phyloP scores from a whole-genome alignment of 2,888 invertebrate genomes.

The Metellina segmentata region DNA sequence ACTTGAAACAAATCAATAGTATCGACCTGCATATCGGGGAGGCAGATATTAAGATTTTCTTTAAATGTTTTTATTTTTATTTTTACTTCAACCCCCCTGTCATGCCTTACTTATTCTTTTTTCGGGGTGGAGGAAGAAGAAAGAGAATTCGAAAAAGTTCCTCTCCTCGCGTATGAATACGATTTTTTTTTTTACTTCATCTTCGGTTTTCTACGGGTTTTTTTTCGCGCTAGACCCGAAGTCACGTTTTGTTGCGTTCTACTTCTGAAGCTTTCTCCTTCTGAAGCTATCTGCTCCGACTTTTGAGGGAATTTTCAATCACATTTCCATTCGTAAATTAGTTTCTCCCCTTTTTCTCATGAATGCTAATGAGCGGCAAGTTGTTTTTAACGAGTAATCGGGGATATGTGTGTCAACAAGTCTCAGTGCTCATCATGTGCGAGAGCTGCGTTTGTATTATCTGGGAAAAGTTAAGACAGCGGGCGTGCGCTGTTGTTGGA shows the following conservation, averaged over 20 bases:
- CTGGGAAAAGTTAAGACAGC: background rate
- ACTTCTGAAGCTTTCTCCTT: background rate
- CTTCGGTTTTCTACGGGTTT: background rate
- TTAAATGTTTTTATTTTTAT: too few relatives aligned
- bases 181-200: background rate
- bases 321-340: constrained; percentile 57
- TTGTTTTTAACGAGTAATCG: constrained; percentile 9
- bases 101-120: background rate
- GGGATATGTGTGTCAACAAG: constrained; percentile 21
- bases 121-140: too few relatives aligned
- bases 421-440: background rate
- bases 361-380: constrained; percentile 36
- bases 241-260: constrained; percentile 41
- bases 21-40: constrained; percentile 25
- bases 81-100: background rate
- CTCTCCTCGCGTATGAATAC: constrained; percentile 13
- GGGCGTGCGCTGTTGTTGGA: background rate
- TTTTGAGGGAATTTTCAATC: constrained; percentile 54
- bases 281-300: constrained; percentile 24
- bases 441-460: background rate
- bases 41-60: constrained; percentile 40
- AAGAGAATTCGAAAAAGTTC: too few relatives aligned
- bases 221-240: background rate
- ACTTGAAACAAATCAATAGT: constrained; percentile 23
- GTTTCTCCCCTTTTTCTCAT: constrained; percentile 40